Base-by-base conservation (phyloP, 2,113 vertebrate genomes). In the Prionailurus viverrinus region DNA sequence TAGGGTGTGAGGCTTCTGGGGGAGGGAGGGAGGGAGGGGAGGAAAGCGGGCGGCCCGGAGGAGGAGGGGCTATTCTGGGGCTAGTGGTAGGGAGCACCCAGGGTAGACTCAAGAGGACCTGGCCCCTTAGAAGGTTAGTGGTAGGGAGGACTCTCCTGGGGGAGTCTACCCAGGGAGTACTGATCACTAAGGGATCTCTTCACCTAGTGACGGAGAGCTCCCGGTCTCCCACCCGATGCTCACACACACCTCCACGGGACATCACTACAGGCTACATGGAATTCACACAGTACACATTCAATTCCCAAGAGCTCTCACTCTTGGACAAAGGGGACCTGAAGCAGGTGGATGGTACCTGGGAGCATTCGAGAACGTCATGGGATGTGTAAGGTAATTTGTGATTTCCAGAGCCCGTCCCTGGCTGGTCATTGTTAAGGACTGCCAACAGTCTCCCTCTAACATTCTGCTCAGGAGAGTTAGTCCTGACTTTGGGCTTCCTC, bases 1-100 rank as follows among this genome's bases (percentile, higher is more conserved):
- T 16, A 3, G 92, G 92, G 86, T 76, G 94, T 79, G 88, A 84
- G 92, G 85, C 89, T 94, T 79, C 91, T 76, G 36, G 92, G 89
- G 45, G 69, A 76, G 68, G 48, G 69, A 76, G 68, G 48, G 69
- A 68, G 66, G 79, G n/a, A 29, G 53, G 58, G 53, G 58, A 85
- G 76, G 78, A 66, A 48, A 23, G 51, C 6, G 23, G 48, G 36
- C 48, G 33, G 63, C 36, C 58, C 0, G 1, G 85, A n/a, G 33
- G 88, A 58, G 58, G 76, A 19, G 9, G 51, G 27, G 53, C 88
- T 89, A 0, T 12, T 65, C 94, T 79, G 65, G 74, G 90, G 80
- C 39, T 25, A 81, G 73, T 21, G 81, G 69, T 10, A 51, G 86
- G 92, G 63, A 63, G 71, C 1, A 3, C 31, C 95, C 48, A 1